Base-by-base conservation (phyloP, 2,797 vertebrate genomes). In the Emydoidea blandingii region DNA sequence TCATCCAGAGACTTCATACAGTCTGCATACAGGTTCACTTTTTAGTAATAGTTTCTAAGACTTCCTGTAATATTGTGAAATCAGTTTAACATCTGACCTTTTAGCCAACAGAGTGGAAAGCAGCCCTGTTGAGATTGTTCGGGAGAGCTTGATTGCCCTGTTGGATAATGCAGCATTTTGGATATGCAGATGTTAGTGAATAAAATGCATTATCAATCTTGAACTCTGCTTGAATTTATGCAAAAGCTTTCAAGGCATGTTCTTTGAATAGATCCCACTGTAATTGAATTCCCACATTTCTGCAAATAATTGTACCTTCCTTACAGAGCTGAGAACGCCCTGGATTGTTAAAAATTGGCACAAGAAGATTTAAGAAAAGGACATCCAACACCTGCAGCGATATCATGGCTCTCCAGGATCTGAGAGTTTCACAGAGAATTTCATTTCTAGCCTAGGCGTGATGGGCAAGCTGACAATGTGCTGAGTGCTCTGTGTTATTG, bases 361-460 rank as follows among this genome's bases (percentile, higher is more conserved):
- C 88, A 82, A 94, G 90, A 93, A 47, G 65, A 44, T 86, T 97
- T 1, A 2, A 37, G 88, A 94, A 92, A 91, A 90, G 59, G 89
- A 81, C 6, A 11, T 93, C 34, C 1, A 3, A 62, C 85, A 96
- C 82, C 89, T 91, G 82, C 87, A 96, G 87, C 82, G 94, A 90
- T 96, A 95, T 91, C 92, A 78, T 49, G 29, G 34, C 80, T 94
- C 79, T 94, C 37, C 11, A 16, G 57, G 37, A 96, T 94, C 65
- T 95, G 68, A 31, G 78, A 85, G 34, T 92, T 96, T 94, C 89
- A 91, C 89, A 88, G 16, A 92, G 65, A 91, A 96, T 94, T 91
- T 97, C 84, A 95, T 97, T 97, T 96, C 86, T 96, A 92, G 82
- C 86, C 65, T 41, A 90, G 54, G 84, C 93, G 25, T 92, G 93